A percentile compares a stretch with the other conserved stretches of the same genome.
Conservation (phyloP, 2,797 vertebrate genomes). For the Choloepus didactylus region DNA sequence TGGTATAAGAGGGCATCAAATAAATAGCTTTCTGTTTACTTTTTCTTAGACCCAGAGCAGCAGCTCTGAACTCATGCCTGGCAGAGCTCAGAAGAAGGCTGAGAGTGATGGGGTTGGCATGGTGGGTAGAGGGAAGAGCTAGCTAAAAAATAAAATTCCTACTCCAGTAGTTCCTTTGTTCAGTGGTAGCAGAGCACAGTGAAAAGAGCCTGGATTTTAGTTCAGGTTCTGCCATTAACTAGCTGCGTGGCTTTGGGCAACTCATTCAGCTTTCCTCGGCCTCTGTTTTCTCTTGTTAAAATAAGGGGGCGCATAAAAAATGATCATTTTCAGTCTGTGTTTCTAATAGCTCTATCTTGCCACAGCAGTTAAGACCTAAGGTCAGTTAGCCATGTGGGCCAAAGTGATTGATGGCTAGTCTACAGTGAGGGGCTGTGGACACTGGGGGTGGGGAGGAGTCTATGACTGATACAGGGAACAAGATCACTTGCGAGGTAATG, state of each 20-base stretch:
- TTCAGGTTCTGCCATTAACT: background rate
- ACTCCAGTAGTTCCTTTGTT: background rate
- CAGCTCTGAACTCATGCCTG: slow-evolving; percentile 57
- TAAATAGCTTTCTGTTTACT: slow-evolving; percentile 73
- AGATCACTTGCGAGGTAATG: background rate
- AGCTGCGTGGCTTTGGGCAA: background rate
- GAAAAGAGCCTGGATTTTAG: background rate
- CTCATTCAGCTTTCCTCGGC: background rate
- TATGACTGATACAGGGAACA: background rate
- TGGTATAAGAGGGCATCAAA: slow-evolving; percentile 47
- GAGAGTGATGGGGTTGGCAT: background rate
- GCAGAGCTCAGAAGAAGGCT: slow-evolving; percentile 20
- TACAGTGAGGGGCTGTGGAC: background rate
- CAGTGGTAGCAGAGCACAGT: background rate
- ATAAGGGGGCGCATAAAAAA: background rate
- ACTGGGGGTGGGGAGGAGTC: background rate
- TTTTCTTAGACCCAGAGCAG: slow-evolving; percentile 64
- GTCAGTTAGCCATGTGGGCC: background rate
- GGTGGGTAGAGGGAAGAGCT: background rate
- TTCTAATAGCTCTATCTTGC: slow-evolving; percentile 36
- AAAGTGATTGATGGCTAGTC: background rate
- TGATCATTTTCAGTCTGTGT: background rate
- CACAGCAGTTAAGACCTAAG: background rate
- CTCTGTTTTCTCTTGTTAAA: slow-evolving; percentile 23
- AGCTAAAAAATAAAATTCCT: background rate